phyloP scores from a whole-genome alignment of 53 echinoderm and acorn worm genomes.

The Paelopatides confundens region DNA sequence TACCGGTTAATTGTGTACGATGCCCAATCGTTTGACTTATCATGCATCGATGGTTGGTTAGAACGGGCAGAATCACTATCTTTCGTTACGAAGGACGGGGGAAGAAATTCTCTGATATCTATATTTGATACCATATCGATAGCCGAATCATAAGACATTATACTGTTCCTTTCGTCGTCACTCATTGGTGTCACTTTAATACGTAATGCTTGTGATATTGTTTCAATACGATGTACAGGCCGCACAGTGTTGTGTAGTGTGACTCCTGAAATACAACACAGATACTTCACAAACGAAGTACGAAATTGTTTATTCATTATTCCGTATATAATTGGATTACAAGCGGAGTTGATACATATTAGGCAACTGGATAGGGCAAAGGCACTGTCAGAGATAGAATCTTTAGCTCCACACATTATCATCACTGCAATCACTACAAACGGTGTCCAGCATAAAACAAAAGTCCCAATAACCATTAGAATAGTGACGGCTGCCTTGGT shows the following conservation, averaged over 20 bases:
- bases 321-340: conserved; percentile 89
- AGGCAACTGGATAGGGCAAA: conserved; percentile 78
- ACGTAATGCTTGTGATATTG: conserved; percentile 1
- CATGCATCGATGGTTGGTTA: not conserved
- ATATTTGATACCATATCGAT: conserved; percentile 27
- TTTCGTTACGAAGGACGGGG: not conserved
- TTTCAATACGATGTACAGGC: not conserved
- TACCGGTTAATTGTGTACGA: too few species aligned
- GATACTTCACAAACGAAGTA: conserved; percentile 24
- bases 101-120: conserved; percentile 12
- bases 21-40: not conserved
- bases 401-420: conserved; percentile 55
- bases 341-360: conserved; percentile 82
- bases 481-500: conserved; percentile 83
- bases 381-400: conserved; percentile 61
- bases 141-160: conserved; percentile 22
- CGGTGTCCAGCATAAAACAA: conserved; percentile 86
- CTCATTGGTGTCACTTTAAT: not conserved
- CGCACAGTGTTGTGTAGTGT: not conserved
- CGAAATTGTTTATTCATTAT: conserved; percentile 56
- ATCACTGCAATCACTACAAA: conserved; percentile 67
- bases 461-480: conserved; percentile 83
- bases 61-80: not conserved
- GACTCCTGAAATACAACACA: not conserved
- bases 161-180: not conserved